Percentiles rank a stretch among this genome's conserved stretches.
These are phyloP conservation scores for Melanotaenia nigrans DNA, from an alignment of 2,797 vertebrate genomes.

Conservation along the genomic window DNA sequence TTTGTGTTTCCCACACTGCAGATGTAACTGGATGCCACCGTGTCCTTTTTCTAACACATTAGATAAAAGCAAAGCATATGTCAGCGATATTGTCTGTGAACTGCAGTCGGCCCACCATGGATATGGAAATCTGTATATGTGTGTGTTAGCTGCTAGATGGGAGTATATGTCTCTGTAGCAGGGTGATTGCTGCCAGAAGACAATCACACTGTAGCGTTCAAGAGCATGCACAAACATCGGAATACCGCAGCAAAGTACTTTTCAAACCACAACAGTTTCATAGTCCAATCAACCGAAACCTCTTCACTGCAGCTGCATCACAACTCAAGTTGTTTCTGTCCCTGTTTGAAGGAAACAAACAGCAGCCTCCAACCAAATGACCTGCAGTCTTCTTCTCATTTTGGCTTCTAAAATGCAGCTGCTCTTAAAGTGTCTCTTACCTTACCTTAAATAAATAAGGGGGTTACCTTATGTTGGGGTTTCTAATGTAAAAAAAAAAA, in stretches of 20 bases:
- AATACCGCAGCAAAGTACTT: constrained; percentile 25
- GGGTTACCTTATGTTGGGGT: background rate
- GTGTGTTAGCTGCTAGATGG: constrained; percentile 32
- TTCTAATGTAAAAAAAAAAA: background rate
- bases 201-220: constrained; percentile 2
- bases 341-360: constrained; percentile 11
- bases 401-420: background rate
- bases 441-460: no score
- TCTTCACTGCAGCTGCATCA: constrained; percentile 15
- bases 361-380: background rate
- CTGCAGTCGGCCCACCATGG: constrained; percentile 37
- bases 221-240: constrained; percentile 14
- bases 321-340: background rate
- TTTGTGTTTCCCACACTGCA: constrained; percentile 17
- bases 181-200: constrained; percentile 35
- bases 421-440: background rate
- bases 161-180: constrained; percentile 32
- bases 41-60: constrained; percentile 43
- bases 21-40: constrained; percentile 36
- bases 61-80: constrained; percentile 46
- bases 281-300: background rate
- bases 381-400: background rate
- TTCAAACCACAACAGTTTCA: constrained; percentile 26
- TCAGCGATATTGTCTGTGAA: constrained; percentile 32
- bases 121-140: constrained; percentile 17